phyloP scores from a whole-genome alignment of 1,140 invertebrate genomes.

The Paraescarpia echinospica region DNA sequence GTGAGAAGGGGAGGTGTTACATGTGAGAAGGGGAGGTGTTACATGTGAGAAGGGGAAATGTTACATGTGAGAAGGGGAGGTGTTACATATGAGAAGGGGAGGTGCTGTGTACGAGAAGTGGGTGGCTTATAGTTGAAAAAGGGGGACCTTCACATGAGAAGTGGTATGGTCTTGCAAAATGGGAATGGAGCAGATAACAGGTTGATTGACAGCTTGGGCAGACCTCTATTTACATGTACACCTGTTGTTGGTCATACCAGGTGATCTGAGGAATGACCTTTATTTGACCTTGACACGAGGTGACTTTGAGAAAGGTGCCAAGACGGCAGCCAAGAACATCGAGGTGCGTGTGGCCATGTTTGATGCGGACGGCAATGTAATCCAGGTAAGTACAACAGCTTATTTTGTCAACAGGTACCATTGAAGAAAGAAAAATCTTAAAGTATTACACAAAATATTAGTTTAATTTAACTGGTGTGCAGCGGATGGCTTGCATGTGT shows the following conservation, averaged over 20 bases:
- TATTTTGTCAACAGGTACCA: not conserved
- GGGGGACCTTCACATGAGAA: not conserved
- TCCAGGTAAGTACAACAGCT: conserved; percentile 62
- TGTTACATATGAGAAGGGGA: too few relatives aligned
- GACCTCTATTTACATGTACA: not conserved
- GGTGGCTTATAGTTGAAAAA: not conserved
- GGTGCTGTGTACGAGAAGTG: too few relatives aligned
- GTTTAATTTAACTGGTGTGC: conserved; percentile 12
- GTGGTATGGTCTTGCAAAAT: not conserved
- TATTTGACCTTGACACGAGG: conserved; percentile 83
- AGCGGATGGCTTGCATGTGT: not conserved
- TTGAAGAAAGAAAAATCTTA: not conserved
- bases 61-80: too few relatives aligned
- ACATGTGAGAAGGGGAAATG: not conserved
- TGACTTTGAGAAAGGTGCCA: conserved; percentile 92
- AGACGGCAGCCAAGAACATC: conserved; percentile 92
- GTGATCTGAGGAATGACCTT: conserved; percentile 75
- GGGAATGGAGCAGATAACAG: not conserved
- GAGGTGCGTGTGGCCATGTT: conserved; percentile 81
- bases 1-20: not conserved
- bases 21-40: not conserved
- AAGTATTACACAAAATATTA: conserved; percentile 24
- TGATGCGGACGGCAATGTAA: conserved; percentile 74
- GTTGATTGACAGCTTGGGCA: not conserved
- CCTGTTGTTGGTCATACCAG: not conserved